Base-by-base conservation (phyloP, 2,113 vertebrate species). In the Perccottus glenii region DNA sequence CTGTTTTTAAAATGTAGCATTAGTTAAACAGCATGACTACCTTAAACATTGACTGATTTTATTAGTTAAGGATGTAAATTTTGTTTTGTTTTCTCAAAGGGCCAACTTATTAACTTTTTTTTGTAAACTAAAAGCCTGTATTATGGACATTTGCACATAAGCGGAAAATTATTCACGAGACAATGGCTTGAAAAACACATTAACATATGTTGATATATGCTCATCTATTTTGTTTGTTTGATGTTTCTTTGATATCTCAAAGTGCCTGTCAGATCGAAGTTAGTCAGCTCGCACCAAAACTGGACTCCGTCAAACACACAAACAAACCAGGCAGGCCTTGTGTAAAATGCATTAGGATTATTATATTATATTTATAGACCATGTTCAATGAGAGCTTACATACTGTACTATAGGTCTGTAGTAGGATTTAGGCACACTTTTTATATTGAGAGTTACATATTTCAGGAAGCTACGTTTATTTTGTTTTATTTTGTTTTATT, bases 251-350 rank as follows among this genome's bases (percentile, higher is more conserved):
- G 15, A 27, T 81, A 56, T 55, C 64, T 85, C 42, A 82, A 90
- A 90, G 85, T 88, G 88, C 82, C 88, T 90, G 82, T 77, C 63
- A 66, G 60, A 78, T 70, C 59, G 55, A 63, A 60, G 14, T 65
- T 77, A 36, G 61, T 87, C 66, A 78, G 77, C 63, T 80, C 78
- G 78, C 85, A 75, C 78, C 82, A 81, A 88, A 85, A 86, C 76
- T 77, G 74, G 71, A 80, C 67, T 82, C 55, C 66, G 50, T 78
- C 64, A 66, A 53, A 78, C 36, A 56, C 49, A 73, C 15, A 53
- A 44, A 65, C 61, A 67, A 79, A 75, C 73, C 60, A 56, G 70
- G 42, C 73, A 64, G 73, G 68, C 72, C 84, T 87, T 80, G 73
- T 68, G 72, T 75, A 67, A 47, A n/a, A 75, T 60, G 67, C 59